Base-by-base conservation (phyloP, 2,888 invertebrate genomes). In the Penaeus monodon region DNA sequence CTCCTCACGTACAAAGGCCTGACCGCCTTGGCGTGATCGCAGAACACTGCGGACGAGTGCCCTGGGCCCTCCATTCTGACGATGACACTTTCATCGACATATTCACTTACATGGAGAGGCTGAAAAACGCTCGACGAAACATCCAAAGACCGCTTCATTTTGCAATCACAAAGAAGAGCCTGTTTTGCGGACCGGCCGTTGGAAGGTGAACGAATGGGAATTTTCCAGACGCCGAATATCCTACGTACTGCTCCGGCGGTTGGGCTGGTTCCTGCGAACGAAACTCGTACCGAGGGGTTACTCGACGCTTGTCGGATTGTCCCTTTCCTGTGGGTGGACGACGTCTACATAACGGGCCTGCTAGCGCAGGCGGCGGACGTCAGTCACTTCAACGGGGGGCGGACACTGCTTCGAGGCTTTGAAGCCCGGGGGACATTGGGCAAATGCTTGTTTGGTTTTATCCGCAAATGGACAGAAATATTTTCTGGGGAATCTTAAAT, bases 251-350 rank as follows among this genome's bases (percentile, higher is more conserved):
- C 89, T 91, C 91, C 12, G 92, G 92, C 7, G 84, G 91, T 27
- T n/a, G n/a, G 91, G 91, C 2, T 92, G 92, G 85, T 88, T 92
- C 27, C 89, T 91, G 0, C 91, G 91, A 3, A 91, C 91, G 6
- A 90, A 91, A 76, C 83, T 91, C 14, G 88, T 91, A 10, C 57
- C 86, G 20, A 88, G n/a, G n/a, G 90, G 14, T 90, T 93, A 89
- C 91, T 91, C 79, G 90, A 91, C 38, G 91, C 91, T 1, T 92
- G 92, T 20, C 91, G 91, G 70, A 90, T 91, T 1, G 90, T 90
- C 0, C 92, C 92, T 44, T 93, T 93, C 89, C 93, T 93, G 91
- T 93, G 93, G 93, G 93, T 94, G 68, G 94, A 94, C 89, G 94
- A 94, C 90, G 93, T 93, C 84, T 93, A 92, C 90, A 91, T 93